Percentiles rank a stretch among this genome's conserved stretches.
Evolutionary conservation across 1,140 invertebrate genomes (phyloP).

Genomic region (Drosophila takahashii): DNA sequence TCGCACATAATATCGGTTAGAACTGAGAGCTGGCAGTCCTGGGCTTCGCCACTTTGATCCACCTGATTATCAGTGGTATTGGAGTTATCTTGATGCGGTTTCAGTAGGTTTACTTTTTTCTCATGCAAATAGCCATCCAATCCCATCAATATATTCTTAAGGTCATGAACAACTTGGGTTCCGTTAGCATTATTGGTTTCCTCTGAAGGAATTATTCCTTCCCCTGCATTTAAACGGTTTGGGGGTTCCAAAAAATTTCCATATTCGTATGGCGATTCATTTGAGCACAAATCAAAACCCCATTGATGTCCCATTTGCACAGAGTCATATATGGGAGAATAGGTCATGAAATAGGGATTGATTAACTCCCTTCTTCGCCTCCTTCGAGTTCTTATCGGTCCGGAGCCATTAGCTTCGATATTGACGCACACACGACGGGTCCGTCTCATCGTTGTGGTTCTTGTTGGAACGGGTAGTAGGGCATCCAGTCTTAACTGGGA

Average conservation of each 20-base stretch:
- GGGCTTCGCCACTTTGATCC: background rate
- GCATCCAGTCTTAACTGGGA: conserved; percentile 5
- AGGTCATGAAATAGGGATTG: conserved; percentile 2
- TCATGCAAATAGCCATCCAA: conserved; percentile 7
- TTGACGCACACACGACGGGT: conserved; percentile 48
- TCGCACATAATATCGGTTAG: conserved; percentile 42
- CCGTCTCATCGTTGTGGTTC: conserved; percentile 43
- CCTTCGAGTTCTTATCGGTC: background rate
- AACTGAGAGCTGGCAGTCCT: background rate
- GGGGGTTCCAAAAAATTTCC: background rate
- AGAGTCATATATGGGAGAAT: background rate
- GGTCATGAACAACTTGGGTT: conserved; percentile 3
- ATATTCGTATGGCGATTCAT: background rate
- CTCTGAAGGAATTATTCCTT: background rate
- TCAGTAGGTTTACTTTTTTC: background rate
- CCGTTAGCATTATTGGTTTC: background rate
- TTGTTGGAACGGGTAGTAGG: conserved; percentile 9
- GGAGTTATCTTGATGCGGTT: background rate
- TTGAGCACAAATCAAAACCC: background rate
- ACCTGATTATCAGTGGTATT: background rate
- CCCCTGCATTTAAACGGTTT: conserved; percentile 8
- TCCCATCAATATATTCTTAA: conserved; percentile 9
- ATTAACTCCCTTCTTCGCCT: conserved; percentile 10
- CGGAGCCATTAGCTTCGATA: conserved; percentile 47
- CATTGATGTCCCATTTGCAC: background rate